Percentiles rank a stretch among this genome's conserved stretches.
phyloP scores from a whole-genome alignment of 2,797 vertebrate genomes.

The Propithecus deckenii region DNA sequence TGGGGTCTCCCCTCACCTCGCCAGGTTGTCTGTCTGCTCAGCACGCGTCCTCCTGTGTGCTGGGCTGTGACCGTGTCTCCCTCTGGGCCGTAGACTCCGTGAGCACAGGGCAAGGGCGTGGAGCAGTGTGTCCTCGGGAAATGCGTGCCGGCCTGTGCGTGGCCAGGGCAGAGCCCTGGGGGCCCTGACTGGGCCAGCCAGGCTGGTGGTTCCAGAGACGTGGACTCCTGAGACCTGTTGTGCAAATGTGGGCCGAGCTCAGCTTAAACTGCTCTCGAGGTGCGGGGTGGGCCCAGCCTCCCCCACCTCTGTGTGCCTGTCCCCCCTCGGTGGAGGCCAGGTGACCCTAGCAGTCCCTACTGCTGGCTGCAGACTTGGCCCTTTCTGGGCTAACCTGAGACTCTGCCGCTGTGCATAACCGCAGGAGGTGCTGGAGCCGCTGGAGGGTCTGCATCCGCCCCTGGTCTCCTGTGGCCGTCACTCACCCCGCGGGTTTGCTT shows the following conservation, averaged over 20 bases:
- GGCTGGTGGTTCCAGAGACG: not conserved
- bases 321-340: rapidly evolving
- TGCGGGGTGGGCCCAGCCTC: too few species aligned
- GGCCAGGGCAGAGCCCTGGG: not conserved
- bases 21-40: not conserved
- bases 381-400: not conserved
- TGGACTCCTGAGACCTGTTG: not conserved
- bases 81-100: too few species aligned
- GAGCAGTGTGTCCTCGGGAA: not conserved
- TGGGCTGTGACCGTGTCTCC: not conserved
- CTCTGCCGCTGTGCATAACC: not conserved
- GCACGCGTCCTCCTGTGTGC: not conserved
- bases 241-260: not conserved
- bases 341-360: not conserved
- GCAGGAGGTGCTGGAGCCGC: not conserved
- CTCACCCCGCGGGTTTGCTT: not conserved
- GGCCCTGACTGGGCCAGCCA: not conserved
- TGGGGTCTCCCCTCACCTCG: not conserved
- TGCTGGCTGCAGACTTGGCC: not conserved
- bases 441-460: not conserved
- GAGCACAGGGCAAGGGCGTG: not conserved
- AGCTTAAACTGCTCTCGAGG: too few species aligned
- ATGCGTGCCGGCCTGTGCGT: not conserved
- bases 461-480: not conserved
- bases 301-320: not conserved